phyloP scores from a whole-genome alignment of 2,888 invertebrate genomes.

The Harmothoe impar region DNA sequence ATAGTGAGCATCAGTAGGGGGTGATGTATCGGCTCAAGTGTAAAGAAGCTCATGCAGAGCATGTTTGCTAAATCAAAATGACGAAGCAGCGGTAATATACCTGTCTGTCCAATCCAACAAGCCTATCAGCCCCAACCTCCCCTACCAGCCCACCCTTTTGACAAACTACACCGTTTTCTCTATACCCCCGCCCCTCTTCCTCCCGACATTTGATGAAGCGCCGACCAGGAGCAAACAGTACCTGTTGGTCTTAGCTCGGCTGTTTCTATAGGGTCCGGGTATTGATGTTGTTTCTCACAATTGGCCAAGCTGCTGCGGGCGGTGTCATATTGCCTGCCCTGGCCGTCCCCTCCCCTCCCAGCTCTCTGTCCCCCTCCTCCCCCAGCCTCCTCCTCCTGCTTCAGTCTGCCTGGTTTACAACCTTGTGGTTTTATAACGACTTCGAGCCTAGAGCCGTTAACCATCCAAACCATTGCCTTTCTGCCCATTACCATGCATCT shows the following conservation, averaged over 20 bases:
- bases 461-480: too few relatives aligned
- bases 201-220: neutral
- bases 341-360: conserved; percentile 2
- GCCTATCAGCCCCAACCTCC: neutral
- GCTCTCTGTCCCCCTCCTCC: neutral
- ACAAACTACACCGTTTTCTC: too few relatives aligned
- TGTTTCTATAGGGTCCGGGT: conserved; percentile 6
- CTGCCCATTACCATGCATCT: too few relatives aligned
- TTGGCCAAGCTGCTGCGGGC: conserved; percentile 4
- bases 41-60: neutral
- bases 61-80: conserved; percentile 6
- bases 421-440: neutral
- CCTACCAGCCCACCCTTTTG: too few relatives aligned
- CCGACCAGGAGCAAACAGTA: neutral
- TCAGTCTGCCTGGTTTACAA: too few relatives aligned
- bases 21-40: neutral
- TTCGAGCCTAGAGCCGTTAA: neutral
- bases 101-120: neutral
- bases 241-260: neutral
- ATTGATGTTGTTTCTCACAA: conserved; percentile 23
- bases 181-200: neutral
- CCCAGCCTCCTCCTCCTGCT: neutral
- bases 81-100: neutral
- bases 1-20: neutral
- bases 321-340: conserved; percentile 4